Base-by-base conservation (phyloP, 2,888 invertebrate genomes). In the Leptura quadrifasciata region DNA sequence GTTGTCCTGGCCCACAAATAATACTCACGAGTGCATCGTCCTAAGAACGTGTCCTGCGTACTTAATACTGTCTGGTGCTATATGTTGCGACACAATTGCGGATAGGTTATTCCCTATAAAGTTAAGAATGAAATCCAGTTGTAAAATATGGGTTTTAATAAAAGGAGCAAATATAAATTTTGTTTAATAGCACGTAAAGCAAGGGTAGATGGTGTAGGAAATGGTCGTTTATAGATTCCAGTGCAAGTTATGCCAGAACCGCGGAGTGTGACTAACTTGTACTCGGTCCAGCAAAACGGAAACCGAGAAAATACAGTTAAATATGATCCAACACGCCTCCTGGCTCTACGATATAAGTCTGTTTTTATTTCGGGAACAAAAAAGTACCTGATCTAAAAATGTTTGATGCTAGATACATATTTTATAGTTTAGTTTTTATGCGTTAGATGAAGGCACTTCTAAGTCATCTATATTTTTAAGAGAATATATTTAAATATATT, bases 111-210 rank as follows among this genome's bases (percentile, higher is more conserved):
- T 67, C 65, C 76, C 77, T 75, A 80, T 79, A 79, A 82, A 80
- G 80, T 80, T 76, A 73, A 65, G 75, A 75, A 79, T 79, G 75
- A 80, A 80, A 79, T 77, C 77, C 76, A 72, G 69, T 77, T 58
- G 77, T 81, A 79, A 84, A 83, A 84, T 81, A 83, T 82, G 80
- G 82, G 79, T 81, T 83, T 83, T 84, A 83, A 84, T 83, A 84
- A 82, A 81, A 80, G 81, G 79, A 75, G 75, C 63, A 77, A 76
- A 74, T 79, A 83, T 85, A 85, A 84, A 84, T 85, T 82, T 76
- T 55, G 78, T 80, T 80, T 82, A 84, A 80, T 80, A 77, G 80
- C 76, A 76, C 80, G 76, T 79, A 80, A 81, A 83, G 74, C 79
- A 80, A 74, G 77, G 75, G 78, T 80, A 74, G 75, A 79, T 79